Evolutionary conservation across 2,797 vertebrate genomes (phyloP).

Genomic region (Micrastur ruficollis): DNA sequence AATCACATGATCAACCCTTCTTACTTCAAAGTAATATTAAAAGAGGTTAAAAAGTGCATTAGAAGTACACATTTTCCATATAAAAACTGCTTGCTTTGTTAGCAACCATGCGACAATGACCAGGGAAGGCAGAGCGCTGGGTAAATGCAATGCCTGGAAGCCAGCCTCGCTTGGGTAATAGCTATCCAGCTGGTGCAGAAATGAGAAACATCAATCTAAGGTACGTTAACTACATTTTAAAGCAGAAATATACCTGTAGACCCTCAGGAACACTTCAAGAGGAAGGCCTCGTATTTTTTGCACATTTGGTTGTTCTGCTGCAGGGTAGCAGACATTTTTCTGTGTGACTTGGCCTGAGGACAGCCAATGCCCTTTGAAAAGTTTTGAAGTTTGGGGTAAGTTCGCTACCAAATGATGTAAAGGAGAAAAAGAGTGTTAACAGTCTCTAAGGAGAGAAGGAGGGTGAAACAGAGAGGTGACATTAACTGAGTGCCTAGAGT

Average conservation of each 20-base stretch:
- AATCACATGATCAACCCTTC: neutral
- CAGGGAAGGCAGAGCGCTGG: neutral
- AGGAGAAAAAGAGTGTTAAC: neutral
- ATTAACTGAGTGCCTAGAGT: neutral
- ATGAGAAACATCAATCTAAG: slow-evolving; percentile 11
- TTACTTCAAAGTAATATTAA: neutral
- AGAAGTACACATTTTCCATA: neutral
- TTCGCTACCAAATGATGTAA: neutral
- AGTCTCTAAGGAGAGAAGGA: neutral
- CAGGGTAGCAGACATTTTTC: neutral
- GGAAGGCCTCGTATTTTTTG: neutral
- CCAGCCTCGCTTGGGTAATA: neutral
- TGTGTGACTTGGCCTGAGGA: neutral
- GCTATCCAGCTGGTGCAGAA: neutral
- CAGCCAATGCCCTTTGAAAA: neutral
- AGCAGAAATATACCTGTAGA: neutral
- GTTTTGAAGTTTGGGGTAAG: neutral
- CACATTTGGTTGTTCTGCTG: neutral
- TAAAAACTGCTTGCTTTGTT: neutral
- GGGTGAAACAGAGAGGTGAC: fast-evolving
- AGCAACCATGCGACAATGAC: fast-evolving
- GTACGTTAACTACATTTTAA: slow-evolving; percentile 19
- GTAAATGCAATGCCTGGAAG: neutral
- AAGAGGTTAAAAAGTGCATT: neutral
- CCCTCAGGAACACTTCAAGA: neutral